Evolutionary conservation across 2,888 invertebrate species (phyloP), one percentile per base, ranked within the genome.

Genomic region (Mesoligia furuncula): DNA sequence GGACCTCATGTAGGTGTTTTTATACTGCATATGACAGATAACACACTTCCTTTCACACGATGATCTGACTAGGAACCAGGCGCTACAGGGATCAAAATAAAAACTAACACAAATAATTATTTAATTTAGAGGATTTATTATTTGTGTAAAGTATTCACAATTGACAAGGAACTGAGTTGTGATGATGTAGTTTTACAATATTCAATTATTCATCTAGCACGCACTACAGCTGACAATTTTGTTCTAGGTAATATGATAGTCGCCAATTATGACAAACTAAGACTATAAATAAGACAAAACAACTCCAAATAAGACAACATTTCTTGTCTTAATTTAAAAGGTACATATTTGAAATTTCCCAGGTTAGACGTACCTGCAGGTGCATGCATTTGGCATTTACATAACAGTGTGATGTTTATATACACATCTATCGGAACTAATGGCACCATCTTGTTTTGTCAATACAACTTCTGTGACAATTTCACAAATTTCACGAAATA

Each of bases 111-210:
- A 61, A 65, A 51, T 15, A 0, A 57, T 62, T 75, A 75, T 71
- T 70, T 64, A 59, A 75, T 71, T 67, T 64, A 59, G 15, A 82
- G 36, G n/a, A 69, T 85, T 85, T 82, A 85, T 85, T 78, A 62
- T 73, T 51, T 66, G 9, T 71, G 27, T 77, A 64, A 59, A 36
- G 2, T 39, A 73, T 81, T 81, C 31, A 68, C 65, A 73, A 65
- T 71, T 51, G 39, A 81, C 57, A 61, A 72, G 65, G 57, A 81
- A 77, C 68, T 20, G 24, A 62, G 45, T 48, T n/a, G 64, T 59
- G 54, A 70, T 72, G 20, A 77, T 59, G 17, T n/a, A 17, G 24
- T 51, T 45, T 20, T 70, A 73, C 36, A 72, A 45, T 45, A 2
- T 27, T 27, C 6, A 36, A 36, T 62, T 36, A 62, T 36, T 62